Conservation (phyloP, 2,888 invertebrate genomes). For the Rhamnusium bicolor region DNA sequence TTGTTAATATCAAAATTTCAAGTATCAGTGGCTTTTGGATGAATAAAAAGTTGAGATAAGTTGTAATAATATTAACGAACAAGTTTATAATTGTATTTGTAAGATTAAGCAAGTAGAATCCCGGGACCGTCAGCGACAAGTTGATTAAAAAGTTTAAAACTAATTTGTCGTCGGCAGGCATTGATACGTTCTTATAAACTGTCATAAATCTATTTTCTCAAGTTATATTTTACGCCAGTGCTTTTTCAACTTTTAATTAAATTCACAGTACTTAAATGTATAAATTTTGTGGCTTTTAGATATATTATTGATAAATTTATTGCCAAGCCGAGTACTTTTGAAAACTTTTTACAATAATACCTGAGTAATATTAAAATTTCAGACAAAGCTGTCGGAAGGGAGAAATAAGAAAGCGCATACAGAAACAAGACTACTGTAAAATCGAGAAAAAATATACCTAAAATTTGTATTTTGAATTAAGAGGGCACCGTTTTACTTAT, state of each 20-base stretch:
- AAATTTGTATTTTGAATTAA: too few relatives aligned
- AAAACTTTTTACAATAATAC: conserved; percentile 5
- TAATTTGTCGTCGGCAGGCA: conserved; percentile 67
- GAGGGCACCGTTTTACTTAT: too few relatives aligned
- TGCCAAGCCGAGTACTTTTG: background rate
- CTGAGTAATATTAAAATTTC: background rate
- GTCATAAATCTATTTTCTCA: conserved; percentile 67
- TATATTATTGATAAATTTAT: conserved; percentile 20
- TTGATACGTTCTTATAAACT: conserved; percentile 67
- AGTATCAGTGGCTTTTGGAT: background rate
- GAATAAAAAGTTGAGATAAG: conserved; percentile 34
- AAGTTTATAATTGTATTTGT: conserved; percentile 62
- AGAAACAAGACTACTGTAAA: too few relatives aligned
- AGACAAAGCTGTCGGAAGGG: background rate
- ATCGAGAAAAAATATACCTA: too few relatives aligned
- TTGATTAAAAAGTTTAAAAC: conserved; percentile 69
- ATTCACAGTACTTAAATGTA: conserved; percentile 48
- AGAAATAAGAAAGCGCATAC: too few relatives aligned
- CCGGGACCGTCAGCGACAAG: conserved; percentile 64
- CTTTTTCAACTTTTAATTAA: conserved; percentile 65
- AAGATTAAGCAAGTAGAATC: conserved; percentile 59
- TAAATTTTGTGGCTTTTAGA: conserved; percentile 27
- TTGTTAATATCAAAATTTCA: background rate
- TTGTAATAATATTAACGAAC: conserved; percentile 52
- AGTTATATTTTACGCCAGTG: conserved; percentile 61